phyloP scores from a whole-genome alignment of 1,140 invertebrate species.

The Apis florea region DNA sequence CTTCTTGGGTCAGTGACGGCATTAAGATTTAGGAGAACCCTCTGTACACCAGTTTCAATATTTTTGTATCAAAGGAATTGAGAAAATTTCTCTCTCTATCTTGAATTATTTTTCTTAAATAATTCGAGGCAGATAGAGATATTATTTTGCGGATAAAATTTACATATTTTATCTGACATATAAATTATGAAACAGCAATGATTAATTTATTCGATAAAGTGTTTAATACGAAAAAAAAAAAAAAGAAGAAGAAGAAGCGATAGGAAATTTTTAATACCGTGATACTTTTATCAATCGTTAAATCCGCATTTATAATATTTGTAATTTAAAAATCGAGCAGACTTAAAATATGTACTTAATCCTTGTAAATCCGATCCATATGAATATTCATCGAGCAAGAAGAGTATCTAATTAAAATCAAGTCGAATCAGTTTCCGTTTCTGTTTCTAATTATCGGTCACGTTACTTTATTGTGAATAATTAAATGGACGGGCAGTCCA shows the following conservation, averaged over 20 bases:
- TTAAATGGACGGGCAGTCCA: background rate
- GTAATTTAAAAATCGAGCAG: background rate
- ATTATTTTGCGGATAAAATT: too few relatives aligned
- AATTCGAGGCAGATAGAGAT: background rate
- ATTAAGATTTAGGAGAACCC: slow-evolving; percentile 37
- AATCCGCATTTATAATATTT: background rate
- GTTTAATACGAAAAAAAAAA: background rate
- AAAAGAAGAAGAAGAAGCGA: background rate
- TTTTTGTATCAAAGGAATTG: background rate
- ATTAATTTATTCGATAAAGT: background rate
- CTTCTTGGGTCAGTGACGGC: slow-evolving; percentile 37
- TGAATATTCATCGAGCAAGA: background rate
- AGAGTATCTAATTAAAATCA: slow-evolving; percentile 18
- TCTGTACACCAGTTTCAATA: background rate
- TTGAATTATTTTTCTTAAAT: too few relatives aligned
- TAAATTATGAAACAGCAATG: background rate
- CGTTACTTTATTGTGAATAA: slow-evolving; percentile 22
- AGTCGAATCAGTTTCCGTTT: slow-evolving; percentile 10
- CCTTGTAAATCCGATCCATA: background rate
- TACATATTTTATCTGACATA: background rate
- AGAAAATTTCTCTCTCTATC: background rate
- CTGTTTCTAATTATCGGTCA: slow-evolving; percentile 27
- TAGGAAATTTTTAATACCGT: background rate
- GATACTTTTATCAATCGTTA: background rate
- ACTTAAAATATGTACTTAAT: background rate